These are phyloP conservation scores for Trematomus loennbergii DNA, from an alignment of 2,113 vertebrate genomes.

Conservation along the genomic window DNA sequence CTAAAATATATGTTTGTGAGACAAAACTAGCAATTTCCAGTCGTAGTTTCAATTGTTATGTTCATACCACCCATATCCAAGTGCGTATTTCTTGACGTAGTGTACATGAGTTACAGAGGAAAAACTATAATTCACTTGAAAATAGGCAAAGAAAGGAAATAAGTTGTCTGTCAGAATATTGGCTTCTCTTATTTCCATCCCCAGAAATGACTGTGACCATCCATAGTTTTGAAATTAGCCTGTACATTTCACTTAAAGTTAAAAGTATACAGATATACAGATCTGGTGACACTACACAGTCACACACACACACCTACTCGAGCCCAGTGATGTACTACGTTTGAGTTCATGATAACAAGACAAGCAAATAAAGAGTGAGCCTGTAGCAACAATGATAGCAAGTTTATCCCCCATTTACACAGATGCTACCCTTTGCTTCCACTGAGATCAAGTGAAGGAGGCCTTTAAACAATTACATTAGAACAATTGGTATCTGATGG, in stretches of 20 bases:
- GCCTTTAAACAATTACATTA: conserved; percentile 26
- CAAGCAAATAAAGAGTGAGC: conserved; percentile 16
- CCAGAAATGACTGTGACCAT: background rate
- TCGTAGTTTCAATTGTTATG: background rate
- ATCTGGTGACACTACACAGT: background rate
- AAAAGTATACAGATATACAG: background rate
- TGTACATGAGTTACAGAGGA: background rate
- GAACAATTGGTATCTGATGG: conserved; percentile 43
- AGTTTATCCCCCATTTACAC: background rate
- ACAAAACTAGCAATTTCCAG: background rate
- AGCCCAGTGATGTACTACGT: background rate
- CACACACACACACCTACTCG: background rate
- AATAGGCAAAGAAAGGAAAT: background rate
- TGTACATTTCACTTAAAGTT: background rate
- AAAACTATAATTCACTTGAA: background rate
- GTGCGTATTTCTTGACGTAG: no score
- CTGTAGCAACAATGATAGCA: conserved; percentile 7
- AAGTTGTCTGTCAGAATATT: background rate
- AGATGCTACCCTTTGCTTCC: conserved; percentile 3
- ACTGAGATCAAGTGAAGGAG: conserved; percentile 29
- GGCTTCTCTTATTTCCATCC: background rate
- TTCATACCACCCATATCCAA: background rate
- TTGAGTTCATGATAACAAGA: conserved; percentile 25
- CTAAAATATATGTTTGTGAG: background rate
- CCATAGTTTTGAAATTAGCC: background rate